These are phyloP conservation scores for Holacanthella duospinosa DNA, from an alignment of 2,888 invertebrate genomes.

Conservation along the genomic window DNA sequence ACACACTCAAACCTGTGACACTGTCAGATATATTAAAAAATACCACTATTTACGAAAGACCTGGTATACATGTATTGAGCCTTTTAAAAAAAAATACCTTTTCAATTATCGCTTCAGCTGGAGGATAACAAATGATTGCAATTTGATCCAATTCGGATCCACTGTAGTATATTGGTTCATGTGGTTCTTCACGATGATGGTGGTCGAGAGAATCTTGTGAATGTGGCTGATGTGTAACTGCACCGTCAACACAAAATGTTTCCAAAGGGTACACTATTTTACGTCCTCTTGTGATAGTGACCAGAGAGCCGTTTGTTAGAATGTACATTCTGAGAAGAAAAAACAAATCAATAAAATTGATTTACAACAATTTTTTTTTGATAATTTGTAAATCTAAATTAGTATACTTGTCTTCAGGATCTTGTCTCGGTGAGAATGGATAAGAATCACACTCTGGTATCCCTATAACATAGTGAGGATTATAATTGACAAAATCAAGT, in stretches of 20 bases:
- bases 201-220: not conserved
- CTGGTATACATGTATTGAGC: not conserved
- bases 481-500: not conserved
- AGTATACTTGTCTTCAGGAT: slow-evolving; percentile 27
- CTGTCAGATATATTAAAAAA: too few relatives aligned
- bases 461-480: slow-evolving; percentile 25
- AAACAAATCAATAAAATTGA: not conserved
- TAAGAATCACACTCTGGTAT: slow-evolving; percentile 22
- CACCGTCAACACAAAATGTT: slow-evolving; percentile 45
- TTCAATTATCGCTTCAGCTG: slow-evolving; percentile 15
- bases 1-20: too few relatives aligned
- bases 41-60: not conserved
- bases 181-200: too few relatives aligned
- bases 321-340: slow-evolving; percentile 24
- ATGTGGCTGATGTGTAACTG: slow-evolving; percentile 16
- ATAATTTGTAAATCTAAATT: not conserved
- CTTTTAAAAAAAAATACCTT: too few relatives aligned
- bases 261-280: slow-evolving; percentile 43
- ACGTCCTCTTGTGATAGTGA: slow-evolving; percentile 39
- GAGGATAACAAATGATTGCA: slow-evolving; percentile 32
- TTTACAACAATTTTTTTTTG: not conserved
- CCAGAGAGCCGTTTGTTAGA: slow-evolving; percentile 30
- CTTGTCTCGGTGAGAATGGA: slow-evolving; percentile 20
- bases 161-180: slow-evolving; percentile 25
- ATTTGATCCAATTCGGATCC: slow-evolving; percentile 30